These are phyloP conservation scores for Echeneis naucrates DNA, from an alignment of 2,797 vertebrate species.

Conservation along the genomic window DNA sequence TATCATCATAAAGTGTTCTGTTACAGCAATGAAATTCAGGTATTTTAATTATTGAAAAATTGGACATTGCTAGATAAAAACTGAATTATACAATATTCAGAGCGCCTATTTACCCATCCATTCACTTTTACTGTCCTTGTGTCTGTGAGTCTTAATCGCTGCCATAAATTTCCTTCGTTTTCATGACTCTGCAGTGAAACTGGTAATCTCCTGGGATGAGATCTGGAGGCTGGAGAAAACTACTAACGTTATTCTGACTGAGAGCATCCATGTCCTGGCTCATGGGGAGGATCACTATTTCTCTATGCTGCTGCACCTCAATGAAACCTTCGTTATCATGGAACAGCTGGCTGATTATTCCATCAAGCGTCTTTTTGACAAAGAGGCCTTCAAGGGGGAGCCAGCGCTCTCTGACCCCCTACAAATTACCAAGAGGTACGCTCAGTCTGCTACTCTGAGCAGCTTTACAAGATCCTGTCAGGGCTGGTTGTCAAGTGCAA, in stretches of 20 bases:
- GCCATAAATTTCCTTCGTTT: conserved; percentile 9
- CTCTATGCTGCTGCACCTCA: conserved; percentile 97
- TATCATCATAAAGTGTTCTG: background rate
- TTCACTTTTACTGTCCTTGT: background rate
- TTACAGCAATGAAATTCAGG: background rate
- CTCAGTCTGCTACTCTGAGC: conserved; percentile 15
- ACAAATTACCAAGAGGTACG: conserved; percentile 95
- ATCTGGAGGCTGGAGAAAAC: conserved; percentile 95
- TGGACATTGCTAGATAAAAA: background rate
- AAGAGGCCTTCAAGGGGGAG: conserved; percentile 92
- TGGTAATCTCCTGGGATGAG: conserved; percentile 95
- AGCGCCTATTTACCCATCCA: background rate
- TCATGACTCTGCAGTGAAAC: conserved; percentile 87
- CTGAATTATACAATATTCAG: background rate
- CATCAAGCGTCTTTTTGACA: conserved; percentile 94
- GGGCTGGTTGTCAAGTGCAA: conserved; percentile 13
- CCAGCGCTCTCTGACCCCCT: conserved; percentile 90
- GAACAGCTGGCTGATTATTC: conserved; percentile 95
- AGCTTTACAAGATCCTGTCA: conserved; percentile 33
- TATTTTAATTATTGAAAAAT: background rate
- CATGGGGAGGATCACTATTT: conserved; percentile 94
- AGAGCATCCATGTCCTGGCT: conserved; percentile 93
- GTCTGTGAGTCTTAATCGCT: background rate
- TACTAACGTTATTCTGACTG: conserved; percentile 93
- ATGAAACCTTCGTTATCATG: conserved; percentile 96